Conservation (phyloP, 2,888 invertebrate species). For the Craniophora ligustri region DNA sequence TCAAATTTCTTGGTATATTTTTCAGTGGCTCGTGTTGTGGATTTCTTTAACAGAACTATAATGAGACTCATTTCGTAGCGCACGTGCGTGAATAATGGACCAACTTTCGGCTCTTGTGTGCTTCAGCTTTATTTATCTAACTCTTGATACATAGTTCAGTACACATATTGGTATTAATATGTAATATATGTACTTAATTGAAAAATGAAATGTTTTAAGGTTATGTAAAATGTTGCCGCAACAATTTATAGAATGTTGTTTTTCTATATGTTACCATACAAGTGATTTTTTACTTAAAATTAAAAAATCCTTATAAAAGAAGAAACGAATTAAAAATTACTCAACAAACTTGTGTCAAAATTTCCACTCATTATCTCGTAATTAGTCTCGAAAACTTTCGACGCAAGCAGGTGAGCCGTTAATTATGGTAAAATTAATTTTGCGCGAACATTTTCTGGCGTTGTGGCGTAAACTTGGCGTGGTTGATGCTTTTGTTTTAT, state of each 20-base stretch:
- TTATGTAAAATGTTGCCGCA: conserved; percentile 24
- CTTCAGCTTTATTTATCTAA: conserved; percentile 62
- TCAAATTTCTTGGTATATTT: conserved; percentile 87
- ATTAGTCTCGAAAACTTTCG: conserved; percentile 34
- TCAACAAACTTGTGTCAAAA: conserved; percentile 21
- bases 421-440: conserved; percentile 75
- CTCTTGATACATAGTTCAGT: conserved; percentile 52
- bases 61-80: conserved; percentile 78
- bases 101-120: conserved; percentile 55
- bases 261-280: background rate
- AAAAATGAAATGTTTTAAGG: too few species aligned
- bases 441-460: conserved; percentile 73
- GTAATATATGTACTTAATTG: too few species aligned
- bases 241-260: background rate
- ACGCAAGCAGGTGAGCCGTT: conserved; percentile 57
- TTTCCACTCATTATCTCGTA: conserved; percentile 29
- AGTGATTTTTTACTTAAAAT: background rate
- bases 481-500: conserved; percentile 86
- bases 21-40: conserved; percentile 82
- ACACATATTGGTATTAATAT: too few species aligned
- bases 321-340: conserved; percentile 5
- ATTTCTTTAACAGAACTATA: conserved; percentile 75
- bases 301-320: background rate
- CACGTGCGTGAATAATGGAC: conserved; percentile 83
- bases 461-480: conserved; percentile 79